These are phyloP conservation scores for Lutraria rhynchaena DNA, from an alignment of 1,140 invertebrate species.

Conservation along the genomic window DNA sequence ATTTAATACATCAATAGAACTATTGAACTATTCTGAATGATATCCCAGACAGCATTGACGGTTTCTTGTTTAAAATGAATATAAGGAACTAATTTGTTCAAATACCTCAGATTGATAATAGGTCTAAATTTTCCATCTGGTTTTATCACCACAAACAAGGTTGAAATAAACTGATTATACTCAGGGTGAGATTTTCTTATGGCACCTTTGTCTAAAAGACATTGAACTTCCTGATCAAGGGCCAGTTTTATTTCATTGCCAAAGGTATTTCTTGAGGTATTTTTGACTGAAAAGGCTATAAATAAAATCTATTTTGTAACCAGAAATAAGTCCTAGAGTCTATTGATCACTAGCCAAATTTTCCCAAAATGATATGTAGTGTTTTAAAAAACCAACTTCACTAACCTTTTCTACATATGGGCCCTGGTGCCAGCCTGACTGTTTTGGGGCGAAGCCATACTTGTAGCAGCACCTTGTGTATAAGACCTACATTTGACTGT, in stretches of 20 bases:
- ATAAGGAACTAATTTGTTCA: too few species aligned
- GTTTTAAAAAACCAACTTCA: slow-evolving; percentile 6
- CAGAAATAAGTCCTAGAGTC: slow-evolving; percentile 22
- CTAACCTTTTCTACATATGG: too few species aligned
- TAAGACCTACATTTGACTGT: too few species aligned
- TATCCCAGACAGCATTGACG: slow-evolving; percentile 39
- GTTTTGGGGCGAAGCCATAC: too few species aligned
- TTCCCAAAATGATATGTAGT: neutral
- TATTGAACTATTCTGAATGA: slow-evolving; percentile 18
- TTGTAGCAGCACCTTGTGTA: too few species aligned
- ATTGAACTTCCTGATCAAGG: slow-evolving; percentile 24
- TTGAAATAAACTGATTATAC: slow-evolving; percentile 29
- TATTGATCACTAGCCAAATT: slow-evolving; percentile 27
- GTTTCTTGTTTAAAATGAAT: slow-evolving; percentile 39
- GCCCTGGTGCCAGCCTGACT: too few species aligned
- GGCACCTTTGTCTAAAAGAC: slow-evolving; percentile 33
- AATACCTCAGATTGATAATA: slow-evolving; percentile 20
- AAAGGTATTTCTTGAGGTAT: slow-evolving; percentile 46
- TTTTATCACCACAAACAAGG: slow-evolving; percentile 24
- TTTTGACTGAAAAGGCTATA: slow-evolving; percentile 1
- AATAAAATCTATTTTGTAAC: slow-evolving; percentile 40
- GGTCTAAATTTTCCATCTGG: slow-evolving; percentile 27
- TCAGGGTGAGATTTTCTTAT: slow-evolving; percentile 9
- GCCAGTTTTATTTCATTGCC: neutral
- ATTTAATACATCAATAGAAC: too few species aligned